These are phyloP conservation scores for Falco berigora DNA, from an alignment of 2,797 vertebrate species.

Conservation along the genomic window DNA sequence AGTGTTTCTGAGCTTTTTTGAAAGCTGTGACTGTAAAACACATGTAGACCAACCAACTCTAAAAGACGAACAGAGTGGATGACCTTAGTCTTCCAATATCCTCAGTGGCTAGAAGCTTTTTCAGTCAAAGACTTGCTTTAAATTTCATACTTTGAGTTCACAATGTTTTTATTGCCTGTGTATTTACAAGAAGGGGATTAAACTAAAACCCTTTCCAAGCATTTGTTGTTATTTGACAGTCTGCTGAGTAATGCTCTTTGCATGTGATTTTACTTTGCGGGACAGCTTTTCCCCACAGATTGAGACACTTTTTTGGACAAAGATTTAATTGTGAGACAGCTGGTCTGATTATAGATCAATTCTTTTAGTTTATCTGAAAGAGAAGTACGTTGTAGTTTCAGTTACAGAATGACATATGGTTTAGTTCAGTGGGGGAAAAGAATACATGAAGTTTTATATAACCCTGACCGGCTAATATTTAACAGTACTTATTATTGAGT, in stretches of 20 bases:
- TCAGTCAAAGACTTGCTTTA: neutral
- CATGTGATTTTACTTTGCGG: neutral
- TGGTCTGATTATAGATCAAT: neutral
- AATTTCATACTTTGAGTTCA: neutral
- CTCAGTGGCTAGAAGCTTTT: neutral
- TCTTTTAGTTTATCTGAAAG: neutral
- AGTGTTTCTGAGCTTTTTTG: neutral
- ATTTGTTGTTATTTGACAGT: neutral
- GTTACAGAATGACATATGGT: neutral
- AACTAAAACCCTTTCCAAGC: neutral
- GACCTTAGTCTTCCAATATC: neutral
- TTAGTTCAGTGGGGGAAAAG: neutral
- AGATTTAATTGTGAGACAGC: neutral
- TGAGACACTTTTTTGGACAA: neutral
- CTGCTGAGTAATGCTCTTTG: neutral
- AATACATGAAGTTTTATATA: neutral
- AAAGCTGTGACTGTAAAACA: neutral
- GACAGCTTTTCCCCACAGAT: neutral
- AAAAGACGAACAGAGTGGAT: neutral
- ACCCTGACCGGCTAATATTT: neutral
- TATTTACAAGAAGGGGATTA: neutral
- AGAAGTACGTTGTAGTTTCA: neutral
- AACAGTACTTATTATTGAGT: neutral
- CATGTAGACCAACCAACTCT: neutral
- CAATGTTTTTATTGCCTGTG: neutral